Evolutionary conservation across 1,140 invertebrate species (phyloP).

Genomic region (Panagrolaimus sp.): DNA sequence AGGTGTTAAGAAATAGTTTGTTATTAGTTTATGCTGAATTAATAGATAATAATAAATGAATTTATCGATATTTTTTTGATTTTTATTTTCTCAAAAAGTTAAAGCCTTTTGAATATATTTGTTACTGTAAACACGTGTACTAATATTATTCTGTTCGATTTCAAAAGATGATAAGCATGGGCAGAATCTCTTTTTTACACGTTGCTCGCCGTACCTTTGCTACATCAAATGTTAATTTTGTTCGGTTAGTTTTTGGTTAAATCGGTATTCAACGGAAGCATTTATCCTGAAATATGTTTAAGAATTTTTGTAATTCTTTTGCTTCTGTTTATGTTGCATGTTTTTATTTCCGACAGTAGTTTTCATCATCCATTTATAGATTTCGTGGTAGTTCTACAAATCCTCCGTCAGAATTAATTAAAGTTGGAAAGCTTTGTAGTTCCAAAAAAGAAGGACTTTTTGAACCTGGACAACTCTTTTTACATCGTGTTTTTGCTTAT

Average conservation of each 20-base stretch:
- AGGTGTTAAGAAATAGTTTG: slow-evolving; percentile 61
- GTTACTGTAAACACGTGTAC: not conserved
- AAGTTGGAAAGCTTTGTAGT: slow-evolving; percentile 24
- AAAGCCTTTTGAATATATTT: slow-evolving; percentile 17
- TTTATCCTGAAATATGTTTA: too few species aligned
- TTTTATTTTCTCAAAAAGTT: not conserved
- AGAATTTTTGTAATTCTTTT: not conserved
- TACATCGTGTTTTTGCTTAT: slow-evolving; percentile 54
- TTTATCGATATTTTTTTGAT: slow-evolving; percentile 2
- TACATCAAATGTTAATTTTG: slow-evolving; percentile 4
- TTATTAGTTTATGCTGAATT: slow-evolving; percentile 19
- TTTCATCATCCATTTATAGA: slow-evolving; percentile 30
- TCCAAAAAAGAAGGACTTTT: slow-evolving; percentile 17
- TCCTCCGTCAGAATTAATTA: slow-evolving; percentile 26
- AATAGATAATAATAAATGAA: not conserved
- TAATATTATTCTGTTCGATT: not conserved
- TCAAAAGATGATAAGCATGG: not conserved
- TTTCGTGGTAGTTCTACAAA: slow-evolving; percentile 28
- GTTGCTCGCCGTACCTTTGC: slow-evolving; percentile 16
- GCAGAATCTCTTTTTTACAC: not conserved
- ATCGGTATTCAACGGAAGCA: too few species aligned
- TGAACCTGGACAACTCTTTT: slow-evolving; percentile 44
- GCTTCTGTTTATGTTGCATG: not conserved
- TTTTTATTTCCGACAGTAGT: not conserved
- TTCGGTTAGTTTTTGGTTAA: slow-evolving; percentile 2